Evolutionary conservation across 2,797 vertebrate species (phyloP), one percentile per base, ranked within the genome.

Genomic region (Mareca strepera): DNA sequence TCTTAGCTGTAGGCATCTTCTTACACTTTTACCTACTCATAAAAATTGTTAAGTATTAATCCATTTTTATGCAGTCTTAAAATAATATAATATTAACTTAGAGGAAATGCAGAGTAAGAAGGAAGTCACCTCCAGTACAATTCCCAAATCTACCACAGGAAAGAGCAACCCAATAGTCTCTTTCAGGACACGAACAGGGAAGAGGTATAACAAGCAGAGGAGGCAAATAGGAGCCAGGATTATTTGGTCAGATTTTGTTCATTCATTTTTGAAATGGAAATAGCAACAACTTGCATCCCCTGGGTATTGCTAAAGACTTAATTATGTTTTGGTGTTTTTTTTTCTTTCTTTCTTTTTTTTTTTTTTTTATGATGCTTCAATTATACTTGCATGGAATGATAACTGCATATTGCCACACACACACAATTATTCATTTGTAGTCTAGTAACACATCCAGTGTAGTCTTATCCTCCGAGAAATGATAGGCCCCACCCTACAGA

Each of bases 291-390:
- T 94, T 89, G 46, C 50, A 37, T 93, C 88, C 75, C 76, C 17
- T 90, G 90, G 17, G 90, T 89, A 87, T 92, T 96, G 55, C 90
- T 94, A 96, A 96, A 96, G 92, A 92, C 94, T 96, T 94, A 96
- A 97, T 96, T 94, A 94, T 63, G 72, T 20, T 11, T 2, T 95
- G 41, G 41, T 41, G 41, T 93, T 23, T 83, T 95, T 91, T 21
- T 85, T 94, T 90, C 20, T 85, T 95, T 86, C 21, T 85, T 2
- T 22, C 39, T 87, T 81, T 90, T 18, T 83, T 91, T 23, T 82
- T 2, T 31, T 44, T 90, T 95, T 92, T 23, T 82, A 92, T 85
- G 88, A 94, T 92, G 83, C 88, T 95, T 96, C 95, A 93, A 96
- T 94, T 96, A 87, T 66, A 84, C 72, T 95, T 92, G 83, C 75